Evolutionary conservation across 2,113 vertebrate species (phyloP).

Genomic region (Phalacrocorax aristotelis): DNA sequence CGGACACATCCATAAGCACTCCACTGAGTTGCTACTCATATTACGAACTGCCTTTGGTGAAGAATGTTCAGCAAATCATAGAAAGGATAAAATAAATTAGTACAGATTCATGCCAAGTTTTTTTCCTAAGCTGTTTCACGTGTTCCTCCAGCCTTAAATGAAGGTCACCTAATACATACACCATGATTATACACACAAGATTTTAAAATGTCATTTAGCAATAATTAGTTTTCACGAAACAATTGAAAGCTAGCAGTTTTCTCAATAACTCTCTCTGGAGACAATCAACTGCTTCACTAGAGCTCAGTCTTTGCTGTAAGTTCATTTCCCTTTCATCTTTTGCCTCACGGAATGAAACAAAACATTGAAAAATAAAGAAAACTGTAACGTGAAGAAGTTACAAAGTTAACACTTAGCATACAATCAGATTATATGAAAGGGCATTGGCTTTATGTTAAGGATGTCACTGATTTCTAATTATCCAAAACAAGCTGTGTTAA

Average conservation of each 20-base stretch:
- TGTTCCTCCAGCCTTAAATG: slow-evolving; percentile 41
- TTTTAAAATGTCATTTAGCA: slow-evolving; percentile 59
- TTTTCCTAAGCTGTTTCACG: slow-evolving; percentile 5
- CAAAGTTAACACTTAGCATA: neutral
- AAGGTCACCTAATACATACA: neutral
- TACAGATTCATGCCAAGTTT: neutral
- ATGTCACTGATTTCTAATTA: neutral
- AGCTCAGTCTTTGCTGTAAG: slow-evolving; percentile 39
- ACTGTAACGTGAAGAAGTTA: neutral
- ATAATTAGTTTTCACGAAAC: slow-evolving; percentile 67
- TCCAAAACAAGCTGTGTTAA: neutral
- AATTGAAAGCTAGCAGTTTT: slow-evolving; percentile 68
- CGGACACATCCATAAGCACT: neutral
- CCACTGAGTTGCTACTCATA: neutral
- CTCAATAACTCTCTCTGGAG: slow-evolving; percentile 51
- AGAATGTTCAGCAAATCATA: neutral
- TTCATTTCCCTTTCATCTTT: slow-evolving; percentile 48
- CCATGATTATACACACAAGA: slow-evolving; percentile 26
- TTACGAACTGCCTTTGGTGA: neutral
- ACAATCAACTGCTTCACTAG: slow-evolving; percentile 50
- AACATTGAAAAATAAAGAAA: neutral
- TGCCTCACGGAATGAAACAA: neutral
- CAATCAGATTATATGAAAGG: neutral
- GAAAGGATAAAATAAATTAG: neutral
- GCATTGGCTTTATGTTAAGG: neutral